Percentiles rank a stretch among this genome's conserved stretches.
phyloP scores from a whole-genome alignment of 2,888 invertebrate genomes.

The Amiota mariae region DNA sequence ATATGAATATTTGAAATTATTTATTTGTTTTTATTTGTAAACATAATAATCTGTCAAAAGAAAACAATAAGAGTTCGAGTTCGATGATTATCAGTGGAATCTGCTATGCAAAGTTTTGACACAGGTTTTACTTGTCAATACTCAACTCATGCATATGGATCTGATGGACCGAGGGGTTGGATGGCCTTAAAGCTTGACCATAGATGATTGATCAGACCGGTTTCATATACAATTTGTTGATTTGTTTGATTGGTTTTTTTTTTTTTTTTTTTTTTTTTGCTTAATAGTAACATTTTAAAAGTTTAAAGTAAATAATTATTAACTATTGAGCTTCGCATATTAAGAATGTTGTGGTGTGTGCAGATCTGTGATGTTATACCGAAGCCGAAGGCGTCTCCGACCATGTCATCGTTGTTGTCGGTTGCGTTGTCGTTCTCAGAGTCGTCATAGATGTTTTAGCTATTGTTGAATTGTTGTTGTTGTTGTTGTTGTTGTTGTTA shows the following conservation, averaged over 20 bases:
- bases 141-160: too few relatives aligned
- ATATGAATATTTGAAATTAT: too few relatives aligned
- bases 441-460: conserved; percentile 14
- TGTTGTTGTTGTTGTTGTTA: too few relatives aligned
- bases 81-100: too few relatives aligned
- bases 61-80: too few relatives aligned
- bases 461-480: conserved; percentile 25
- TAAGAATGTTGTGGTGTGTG: conserved; percentile 45
- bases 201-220: conserved; percentile 40
- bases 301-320: conserved; percentile 12
- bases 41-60: too few relatives aligned
- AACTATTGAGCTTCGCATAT: conserved; percentile 16
- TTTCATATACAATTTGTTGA: conserved; percentile 20
- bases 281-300: conserved; percentile 39
- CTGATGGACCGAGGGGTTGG: not conserved
- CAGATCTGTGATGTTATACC: conserved; percentile 47
- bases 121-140: too few relatives aligned
- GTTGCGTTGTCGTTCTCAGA: not conserved
- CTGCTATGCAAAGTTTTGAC: too few relatives aligned
- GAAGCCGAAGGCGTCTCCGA: not conserved
- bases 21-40: too few relatives aligned
- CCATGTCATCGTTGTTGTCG: not conserved
- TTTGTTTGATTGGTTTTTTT: too few relatives aligned
- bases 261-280: not conserved
- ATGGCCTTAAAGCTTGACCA: not conserved